A percentile compares a stretch with the other conserved stretches of the same genome.
Conservation (phyloP, 2,888 invertebrate species). For the Linnaemya tessellans region DNA sequence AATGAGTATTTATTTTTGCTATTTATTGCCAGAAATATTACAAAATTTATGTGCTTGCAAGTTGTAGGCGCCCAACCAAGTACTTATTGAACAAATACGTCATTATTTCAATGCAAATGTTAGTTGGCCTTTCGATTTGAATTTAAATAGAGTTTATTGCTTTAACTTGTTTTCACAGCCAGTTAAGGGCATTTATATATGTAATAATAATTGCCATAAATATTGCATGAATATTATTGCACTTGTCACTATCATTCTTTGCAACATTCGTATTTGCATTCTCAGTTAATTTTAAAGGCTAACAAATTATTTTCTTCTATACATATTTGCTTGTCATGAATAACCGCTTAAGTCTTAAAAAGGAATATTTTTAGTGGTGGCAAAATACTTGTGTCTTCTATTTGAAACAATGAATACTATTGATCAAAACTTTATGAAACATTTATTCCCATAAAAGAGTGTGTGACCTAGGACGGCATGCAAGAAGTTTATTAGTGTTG, state of each 20-base stretch:
- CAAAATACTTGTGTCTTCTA: too few relatives aligned
- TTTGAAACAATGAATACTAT: too few relatives aligned
- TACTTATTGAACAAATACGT: constrained; percentile 50
- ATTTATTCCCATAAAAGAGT: too few relatives aligned
- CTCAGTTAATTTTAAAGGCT: constrained; percentile 14
- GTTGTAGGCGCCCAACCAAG: constrained; percentile 57
- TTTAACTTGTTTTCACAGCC: constrained; percentile 54
- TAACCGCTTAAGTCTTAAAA: neutral
- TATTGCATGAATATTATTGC: constrained; percentile 46
- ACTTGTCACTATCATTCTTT: constrained; percentile 54
- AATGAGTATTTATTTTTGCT: constrained; percentile 27
- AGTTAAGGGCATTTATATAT: constrained; percentile 68
- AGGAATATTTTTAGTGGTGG: too few relatives aligned
- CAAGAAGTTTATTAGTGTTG: too few relatives aligned
- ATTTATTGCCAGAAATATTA: constrained; percentile 42
- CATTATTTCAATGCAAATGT: constrained; percentile 40
- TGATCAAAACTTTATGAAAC: too few relatives aligned
- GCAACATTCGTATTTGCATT: constrained; percentile 3
- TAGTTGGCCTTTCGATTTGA: constrained; percentile 6
- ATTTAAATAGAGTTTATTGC: constrained; percentile 16
- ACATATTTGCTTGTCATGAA: neutral
- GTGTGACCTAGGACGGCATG: too few relatives aligned
- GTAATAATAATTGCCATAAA: constrained; percentile 52
- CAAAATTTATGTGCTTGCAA: constrained; percentile 35
- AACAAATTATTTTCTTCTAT: neutral